Percentiles rank a stretch among this genome's conserved stretches.
phyloP scores from a whole-genome alignment of 35 echinoderm and acorn worm genomes.

The Eucidaris tribuloides region DNA sequence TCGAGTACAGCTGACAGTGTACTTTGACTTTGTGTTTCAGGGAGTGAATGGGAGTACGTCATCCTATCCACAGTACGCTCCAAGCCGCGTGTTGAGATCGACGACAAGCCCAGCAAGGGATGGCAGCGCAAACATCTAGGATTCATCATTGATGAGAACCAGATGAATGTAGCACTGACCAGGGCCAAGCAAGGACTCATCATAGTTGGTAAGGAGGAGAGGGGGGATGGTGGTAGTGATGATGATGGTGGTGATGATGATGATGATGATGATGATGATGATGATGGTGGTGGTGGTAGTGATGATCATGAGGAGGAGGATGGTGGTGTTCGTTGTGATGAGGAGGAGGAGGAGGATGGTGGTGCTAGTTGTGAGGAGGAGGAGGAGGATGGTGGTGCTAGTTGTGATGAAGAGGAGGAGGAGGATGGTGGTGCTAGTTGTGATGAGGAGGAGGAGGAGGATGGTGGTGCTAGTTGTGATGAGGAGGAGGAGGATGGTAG shows the following conservation, averaged over 20 bases:
- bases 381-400: background rate
- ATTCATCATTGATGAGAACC: conserved; percentile 95
- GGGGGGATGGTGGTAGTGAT: background rate
- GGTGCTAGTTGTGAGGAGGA: background rate
- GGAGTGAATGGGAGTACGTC: conserved; percentile 98
- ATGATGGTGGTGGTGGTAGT: background rate
- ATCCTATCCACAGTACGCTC: conserved; percentile 88
- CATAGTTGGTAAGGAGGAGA: conserved; percentile 71
- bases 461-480: too few species aligned
- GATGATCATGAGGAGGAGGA: background rate
- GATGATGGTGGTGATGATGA: background rate
- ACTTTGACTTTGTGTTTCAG: too few species aligned
- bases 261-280: background rate
- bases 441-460: too few species aligned
- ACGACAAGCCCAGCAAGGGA: conserved; percentile 71
- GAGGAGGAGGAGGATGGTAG: too few species aligned
- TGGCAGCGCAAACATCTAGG: conserved; percentile 86
- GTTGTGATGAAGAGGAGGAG: too few species aligned
- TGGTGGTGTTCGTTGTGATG: background rate
- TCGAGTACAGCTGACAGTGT: too few species aligned
- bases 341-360: too few species aligned
- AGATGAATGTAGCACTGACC: conserved; percentile 95
- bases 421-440: too few species aligned
- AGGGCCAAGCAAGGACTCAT: conserved; percentile 80
- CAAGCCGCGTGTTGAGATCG: conserved; percentile 77